Conservation (phyloP, 2,888 invertebrate genomes). For the Phengaris alcon region DNA sequence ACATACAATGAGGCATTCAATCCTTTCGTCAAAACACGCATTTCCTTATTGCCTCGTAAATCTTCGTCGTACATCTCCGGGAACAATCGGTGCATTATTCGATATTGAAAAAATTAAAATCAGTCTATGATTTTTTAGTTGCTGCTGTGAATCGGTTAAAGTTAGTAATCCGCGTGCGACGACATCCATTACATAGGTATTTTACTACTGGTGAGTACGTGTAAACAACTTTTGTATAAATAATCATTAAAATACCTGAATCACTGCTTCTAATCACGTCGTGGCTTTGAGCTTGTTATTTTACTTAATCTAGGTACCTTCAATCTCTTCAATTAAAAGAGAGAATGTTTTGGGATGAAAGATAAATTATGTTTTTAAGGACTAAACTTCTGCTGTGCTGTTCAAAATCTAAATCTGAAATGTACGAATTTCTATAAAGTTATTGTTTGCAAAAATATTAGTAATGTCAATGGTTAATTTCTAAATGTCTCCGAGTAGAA, state of each 20-base stretch:
- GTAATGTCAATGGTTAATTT: too few species aligned
- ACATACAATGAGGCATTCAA: slow-evolving; percentile 69
- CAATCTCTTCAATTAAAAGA: too few species aligned
- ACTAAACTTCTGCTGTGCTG: too few species aligned
- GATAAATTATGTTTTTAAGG: too few species aligned
- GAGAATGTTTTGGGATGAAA: too few species aligned
- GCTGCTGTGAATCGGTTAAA: not conserved
- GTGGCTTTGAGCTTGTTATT: not conserved
- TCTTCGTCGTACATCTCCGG: slow-evolving; percentile 55
- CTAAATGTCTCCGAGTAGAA: not conserved
- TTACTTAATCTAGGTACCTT: too few species aligned
- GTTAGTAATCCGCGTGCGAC: not conserved
- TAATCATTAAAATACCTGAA: slow-evolving; percentile 7
- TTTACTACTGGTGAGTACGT: slow-evolving; percentile 22
- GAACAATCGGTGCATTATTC: slow-evolving; percentile 40
- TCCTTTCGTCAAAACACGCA: slow-evolving; percentile 75
- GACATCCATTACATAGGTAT: not conserved
- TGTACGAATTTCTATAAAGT: too few species aligned
- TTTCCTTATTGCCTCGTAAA: slow-evolving; percentile 77
- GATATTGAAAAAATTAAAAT: slow-evolving; percentile 23
- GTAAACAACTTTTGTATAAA: slow-evolving; percentile 22
- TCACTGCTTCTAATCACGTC: slow-evolving; percentile 1
- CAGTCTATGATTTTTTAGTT: slow-evolving; percentile 25
- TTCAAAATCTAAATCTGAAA: too few species aligned
- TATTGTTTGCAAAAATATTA: too few species aligned